phyloP scores from a whole-genome alignment of 1,140 invertebrate genomes.

The Bemisia tabaci region DNA sequence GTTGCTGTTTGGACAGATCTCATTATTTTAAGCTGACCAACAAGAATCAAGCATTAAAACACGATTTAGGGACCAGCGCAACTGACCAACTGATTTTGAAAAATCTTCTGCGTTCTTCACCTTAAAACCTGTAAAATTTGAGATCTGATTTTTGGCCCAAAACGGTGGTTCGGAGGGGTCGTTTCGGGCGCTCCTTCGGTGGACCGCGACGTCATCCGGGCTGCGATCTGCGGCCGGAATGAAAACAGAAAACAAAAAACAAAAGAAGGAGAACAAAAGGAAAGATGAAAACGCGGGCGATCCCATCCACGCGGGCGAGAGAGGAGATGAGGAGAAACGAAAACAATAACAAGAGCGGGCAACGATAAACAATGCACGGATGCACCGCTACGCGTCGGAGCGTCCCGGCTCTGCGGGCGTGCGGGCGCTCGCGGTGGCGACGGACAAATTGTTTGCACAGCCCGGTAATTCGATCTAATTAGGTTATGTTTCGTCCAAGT shows the following conservation, averaged over 20 bases:
- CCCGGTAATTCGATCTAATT: neutral
- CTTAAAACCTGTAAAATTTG: too few species aligned
- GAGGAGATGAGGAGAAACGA: neutral
- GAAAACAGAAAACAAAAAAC: neutral
- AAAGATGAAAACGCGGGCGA: neutral
- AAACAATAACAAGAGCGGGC: neutral
- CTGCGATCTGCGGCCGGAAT: neutral
- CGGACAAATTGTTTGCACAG: neutral
- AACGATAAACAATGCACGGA: neutral
- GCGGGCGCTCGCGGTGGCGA: neutral
- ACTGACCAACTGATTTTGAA: too few species aligned
- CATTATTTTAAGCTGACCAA: too few species aligned
- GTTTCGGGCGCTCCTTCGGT: too few species aligned
- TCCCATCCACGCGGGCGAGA: neutral
- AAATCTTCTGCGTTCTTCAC: too few species aligned
- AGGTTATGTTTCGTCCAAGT: neutral
- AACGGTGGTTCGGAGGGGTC: too few species aligned
- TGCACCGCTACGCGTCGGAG: neutral
- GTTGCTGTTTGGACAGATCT: too few species aligned
- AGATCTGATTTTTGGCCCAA: too few species aligned
- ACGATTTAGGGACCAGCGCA: too few species aligned
- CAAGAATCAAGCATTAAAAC: too few species aligned
- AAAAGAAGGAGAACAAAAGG: neutral
- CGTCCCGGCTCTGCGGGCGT: neutral
- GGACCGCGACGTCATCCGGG: too few species aligned